These are phyloP conservation scores for Jaculus jaculus DNA, from an alignment of 2,113 vertebrate genomes.

Conservation along the genomic window DNA sequence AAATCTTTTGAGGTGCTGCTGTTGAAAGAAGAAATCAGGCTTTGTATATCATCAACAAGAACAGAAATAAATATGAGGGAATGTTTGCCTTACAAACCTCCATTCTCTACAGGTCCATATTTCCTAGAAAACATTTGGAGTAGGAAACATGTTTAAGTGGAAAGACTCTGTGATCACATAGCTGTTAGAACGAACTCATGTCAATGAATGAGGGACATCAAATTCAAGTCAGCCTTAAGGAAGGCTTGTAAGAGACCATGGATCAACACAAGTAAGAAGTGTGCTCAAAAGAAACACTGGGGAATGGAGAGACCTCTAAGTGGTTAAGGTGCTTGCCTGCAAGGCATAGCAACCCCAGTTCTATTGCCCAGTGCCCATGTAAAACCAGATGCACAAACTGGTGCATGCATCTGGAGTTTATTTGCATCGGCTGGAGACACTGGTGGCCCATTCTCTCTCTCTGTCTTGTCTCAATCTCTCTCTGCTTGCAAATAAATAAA, in stretches of 20 bases:
- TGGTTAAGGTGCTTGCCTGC: no score
- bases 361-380: no score
- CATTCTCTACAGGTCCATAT: slow-evolving; percentile 60
- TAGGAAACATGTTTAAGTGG: slow-evolving; percentile 43
- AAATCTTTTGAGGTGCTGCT: slow-evolving; percentile 55
- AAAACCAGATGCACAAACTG: no score
- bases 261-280: background rate
- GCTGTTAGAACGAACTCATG: slow-evolving; percentile 15
- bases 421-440: no score
- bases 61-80: slow-evolving; percentile 66
- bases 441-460: no score
- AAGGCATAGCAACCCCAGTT: no score
- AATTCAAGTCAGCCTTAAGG: slow-evolving; percentile 1
- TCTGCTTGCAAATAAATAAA: no score
- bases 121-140: slow-evolving; percentile 55
- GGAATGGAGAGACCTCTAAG: no score
- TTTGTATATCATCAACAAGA: slow-evolving; percentile 59
- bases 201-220: slow-evolving; percentile 9
- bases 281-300: slow-evolving; percentile 8
- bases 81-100: slow-evolving; percentile 72
- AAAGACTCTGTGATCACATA: slow-evolving; percentile 33
- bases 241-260: background rate
- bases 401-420: no score
- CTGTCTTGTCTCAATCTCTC: no score
- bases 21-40: slow-evolving; percentile 68